Base-by-base conservation (phyloP, 2,113 vertebrate species). In the Macquaria ambigua region DNA sequence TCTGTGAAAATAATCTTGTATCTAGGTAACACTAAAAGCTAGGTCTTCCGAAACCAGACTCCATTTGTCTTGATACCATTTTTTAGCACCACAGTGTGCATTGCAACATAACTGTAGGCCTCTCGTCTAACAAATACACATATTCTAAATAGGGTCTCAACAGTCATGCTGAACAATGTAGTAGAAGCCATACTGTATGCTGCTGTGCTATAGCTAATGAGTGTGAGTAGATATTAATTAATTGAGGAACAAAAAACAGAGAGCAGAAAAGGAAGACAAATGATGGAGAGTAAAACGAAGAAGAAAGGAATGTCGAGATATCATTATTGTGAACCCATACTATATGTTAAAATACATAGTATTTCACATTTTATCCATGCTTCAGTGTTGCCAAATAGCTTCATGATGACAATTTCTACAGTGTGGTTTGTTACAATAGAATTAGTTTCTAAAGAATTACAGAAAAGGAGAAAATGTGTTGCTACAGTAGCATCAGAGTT, bases 141-240 rank as follows among this genome's bases (percentile, higher is more conserved):
- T 46, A 69, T 76, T 84, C 77, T 82, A 85, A 82, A 86, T 64
- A 63, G 37, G 31, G 46, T 69, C 64, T 77, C 53, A 39, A 55
- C 72, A 76, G 41, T 46, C 81, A 48, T 72, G 59, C 82, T 85
- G 64, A 83, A 80, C 89, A 80, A 85, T 82, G 73, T 63, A 59
- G 41, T 39, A 1, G 64, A 23, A 74, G 85, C 92, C 88, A 88
- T 93, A 31, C 28, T 31, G 28, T 31, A 90, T 93, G 92, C 83
- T 23, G 48, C 78, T 46, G 71, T 41, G 76, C 76, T 85, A 69
- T 20, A 76, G 73, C 81, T 84, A 92, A 91, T 87, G 81, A 82
- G 77, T 75, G 81, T 79, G 83, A 88, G 79, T 53, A 72, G 46
- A 85, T 87, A 77, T 74, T 73, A 88, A 89, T 81, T 85, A 86